Conservation (phyloP, 2,113 vertebrate species). For the Laterallus jamaicensis region DNA sequence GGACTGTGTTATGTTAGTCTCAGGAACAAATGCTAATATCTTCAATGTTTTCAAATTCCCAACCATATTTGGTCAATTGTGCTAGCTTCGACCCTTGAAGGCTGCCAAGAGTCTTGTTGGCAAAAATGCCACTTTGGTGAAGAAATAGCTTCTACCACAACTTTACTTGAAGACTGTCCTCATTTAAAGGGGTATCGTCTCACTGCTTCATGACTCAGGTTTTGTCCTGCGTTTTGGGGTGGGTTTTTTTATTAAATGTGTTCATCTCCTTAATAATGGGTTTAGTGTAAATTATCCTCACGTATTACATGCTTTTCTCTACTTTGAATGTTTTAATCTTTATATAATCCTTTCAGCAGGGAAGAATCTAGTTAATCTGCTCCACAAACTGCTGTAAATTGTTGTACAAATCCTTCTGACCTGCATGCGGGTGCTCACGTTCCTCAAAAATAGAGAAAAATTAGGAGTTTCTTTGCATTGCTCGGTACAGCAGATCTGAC, state of each 20-base stretch:
- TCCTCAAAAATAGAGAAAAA: neutral
- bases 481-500: neutral
- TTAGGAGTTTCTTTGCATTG: neutral
- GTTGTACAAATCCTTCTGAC: conserved; percentile 30
- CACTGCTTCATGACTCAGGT: neutral
- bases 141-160: conserved; percentile 67
- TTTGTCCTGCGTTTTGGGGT: neutral
- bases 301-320: conserved; percentile 10
- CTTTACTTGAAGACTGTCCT: conserved; percentile 55
- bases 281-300: conserved; percentile 3
- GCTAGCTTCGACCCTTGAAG: conserved; percentile 44
- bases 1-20: conserved; percentile 76
- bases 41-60: conserved; percentile 77
- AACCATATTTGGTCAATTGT: conserved; percentile 80
- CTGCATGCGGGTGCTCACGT: neutral
- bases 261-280: conserved; percentile 29
- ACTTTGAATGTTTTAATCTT: conserved; percentile 45
- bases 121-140: conserved; percentile 79
- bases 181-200: conserved; percentile 47
- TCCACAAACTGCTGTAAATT: neutral
- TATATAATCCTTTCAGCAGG: conserved; percentile 40
- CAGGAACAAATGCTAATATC: conserved; percentile 76
- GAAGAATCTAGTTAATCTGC: conserved; percentile 46
- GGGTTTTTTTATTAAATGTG: conserved; percentile 9
- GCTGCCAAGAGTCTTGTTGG: conserved; percentile 79